Percentiles rank a stretch among this genome's conserved stretches.
These are phyloP conservation scores for Agrochola circellaris DNA, from an alignment of 2,888 invertebrate species.

Conservation along the genomic window DNA sequence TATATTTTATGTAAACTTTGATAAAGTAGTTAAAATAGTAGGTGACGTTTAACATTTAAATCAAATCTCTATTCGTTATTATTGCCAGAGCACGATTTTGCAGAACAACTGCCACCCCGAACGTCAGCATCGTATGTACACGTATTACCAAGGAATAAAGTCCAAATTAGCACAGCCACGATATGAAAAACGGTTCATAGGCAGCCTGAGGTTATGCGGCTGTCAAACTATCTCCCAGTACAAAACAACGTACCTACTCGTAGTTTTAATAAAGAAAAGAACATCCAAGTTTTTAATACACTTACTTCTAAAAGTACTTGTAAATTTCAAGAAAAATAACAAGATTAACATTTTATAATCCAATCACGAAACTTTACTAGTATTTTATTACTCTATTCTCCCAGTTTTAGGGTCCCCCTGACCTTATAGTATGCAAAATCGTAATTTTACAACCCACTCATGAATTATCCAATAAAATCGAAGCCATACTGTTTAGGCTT, in stretches of 20 bases:
- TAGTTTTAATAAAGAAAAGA: conserved; percentile 11
- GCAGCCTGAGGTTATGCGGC: neutral
- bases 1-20: neutral
- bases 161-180: neutral
- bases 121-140: neutral
- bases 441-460: conserved; percentile 76
- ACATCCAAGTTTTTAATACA: conserved; percentile 34
- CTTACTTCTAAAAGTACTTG: conserved; percentile 36
- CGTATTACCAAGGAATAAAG: conserved; percentile 12
- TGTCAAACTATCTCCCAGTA: neutral
- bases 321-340: conserved; percentile 53
- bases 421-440: conserved; percentile 76
- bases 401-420: conserved; percentile 66
- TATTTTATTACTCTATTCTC: conserved; percentile 72
- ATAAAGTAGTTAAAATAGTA: neutral
- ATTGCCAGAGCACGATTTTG: neutral
- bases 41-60: neutral
- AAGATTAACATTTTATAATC: conserved; percentile 63
- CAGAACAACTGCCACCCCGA: neutral
- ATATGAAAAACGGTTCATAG: neutral
- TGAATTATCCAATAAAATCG: conserved; percentile 82
- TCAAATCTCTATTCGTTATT: neutral
- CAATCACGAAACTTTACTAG: conserved; percentile 63
- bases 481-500: conserved; percentile 77
- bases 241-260: no score